Evolutionary conservation across 2,113 vertebrate genomes (phyloP), one percentile per base, ranked within the genome.

Genomic region (Oreotrochilus melanogaster): DNA sequence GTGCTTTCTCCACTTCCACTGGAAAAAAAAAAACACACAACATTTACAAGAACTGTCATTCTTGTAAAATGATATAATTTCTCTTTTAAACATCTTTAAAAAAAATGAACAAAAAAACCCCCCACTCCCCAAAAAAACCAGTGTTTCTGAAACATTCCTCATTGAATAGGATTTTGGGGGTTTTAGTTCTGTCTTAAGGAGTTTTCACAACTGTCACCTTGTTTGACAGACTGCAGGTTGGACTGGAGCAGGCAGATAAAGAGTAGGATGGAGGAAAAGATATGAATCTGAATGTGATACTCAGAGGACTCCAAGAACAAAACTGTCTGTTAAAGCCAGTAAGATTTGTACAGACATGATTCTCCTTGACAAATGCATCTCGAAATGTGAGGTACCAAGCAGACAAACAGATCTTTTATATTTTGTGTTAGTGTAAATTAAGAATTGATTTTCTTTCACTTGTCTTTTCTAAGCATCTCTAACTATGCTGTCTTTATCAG

Each of bases 391-490:
- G 9, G 24, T 45, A 89, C 33, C 22, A 50, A 88, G 58, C 30
- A 83, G 71, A 30, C 57, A 86, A 89, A 82, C 10, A 87, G 27
- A 83, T 86, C 19, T 79, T 88, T 73, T 86, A 28, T 76, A 58
- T 86, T 90, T 73, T 2, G 28, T 60, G 7, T 86, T 76, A 73
- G 58, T 42, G 50, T 86, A 94, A 96, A 95, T 96, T 79, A 93
- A 84, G 82, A 76, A 97, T 94, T 93, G 92, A 95, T 97, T 97
- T 97, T 92, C 71, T n/a, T 83, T 93, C 93, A 80, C 71, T 92
- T 94, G 65, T 82, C 81, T 93, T 93, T 96, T 93, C 9, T 0
- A 85, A 78, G 30, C 64, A 69, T 72, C 78, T 92, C 45, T 82
- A 93, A 74, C 61, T 56, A 66, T 19, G 3, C 48, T 76, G 19